Evolutionary conservation across 2,888 invertebrate species (phyloP), one percentile per base, ranked within the genome.

Genomic region (Formica aserva): DNA sequence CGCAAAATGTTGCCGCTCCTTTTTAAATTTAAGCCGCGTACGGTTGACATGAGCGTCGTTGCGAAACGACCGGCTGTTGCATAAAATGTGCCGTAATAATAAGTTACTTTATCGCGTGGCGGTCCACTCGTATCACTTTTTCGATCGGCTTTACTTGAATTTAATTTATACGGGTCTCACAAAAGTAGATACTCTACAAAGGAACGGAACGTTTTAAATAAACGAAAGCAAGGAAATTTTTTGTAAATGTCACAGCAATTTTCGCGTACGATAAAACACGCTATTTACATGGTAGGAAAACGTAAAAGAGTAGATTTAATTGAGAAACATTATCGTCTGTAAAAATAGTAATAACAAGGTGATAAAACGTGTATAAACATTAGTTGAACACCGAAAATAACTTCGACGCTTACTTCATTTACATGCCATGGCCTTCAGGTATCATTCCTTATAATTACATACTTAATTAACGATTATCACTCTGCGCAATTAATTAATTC

Each of bases 21-120:
- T 75, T 88, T 83, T 69, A 77, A 83, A 86, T 86, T 86, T 86
- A 74, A 86, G 62, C 66, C 60, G 35, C 62, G 62, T 77, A 62
- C 41, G 62, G 76, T 82, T 85, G 74, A 57, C 60, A 71, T 32
- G 71, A 41, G n/a, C 26, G 26, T 41, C 13, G 3, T 82, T 86
- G 78, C 77, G 88, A 83, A 84, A 88, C 63, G 32, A 74, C 41
- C 41, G 26, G 62, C 77, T 82, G 60, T 84, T 86, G 81, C 84
- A 78, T 67, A 83, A 85, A 84, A 84, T 38, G 35, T 38, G 62
- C 48, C 55, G 82, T 71, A 82, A 82, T 71, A 35, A 8, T 32
- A 76, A 38, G 26, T 80, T 76, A 71, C 26, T 65, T 83, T 85
- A 76, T 60, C 63, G 26, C n/a, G 22, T 52, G 38, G 22, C 29